Conservation (phyloP, 2,797 vertebrate genomes). For the Nannoperca australis region DNA sequence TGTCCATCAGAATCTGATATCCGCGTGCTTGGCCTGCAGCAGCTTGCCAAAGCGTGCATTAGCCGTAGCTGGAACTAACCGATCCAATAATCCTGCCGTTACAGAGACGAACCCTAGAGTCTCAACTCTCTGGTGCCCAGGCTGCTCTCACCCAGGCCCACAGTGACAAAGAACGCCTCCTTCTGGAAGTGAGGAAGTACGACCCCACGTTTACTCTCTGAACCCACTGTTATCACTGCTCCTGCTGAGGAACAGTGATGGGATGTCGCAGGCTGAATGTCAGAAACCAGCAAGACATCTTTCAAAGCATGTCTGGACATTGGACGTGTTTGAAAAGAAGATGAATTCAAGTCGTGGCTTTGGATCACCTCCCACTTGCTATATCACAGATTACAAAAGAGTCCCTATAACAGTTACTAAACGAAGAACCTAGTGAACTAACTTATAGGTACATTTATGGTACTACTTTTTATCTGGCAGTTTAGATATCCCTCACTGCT, state of each 20-base stretch:
- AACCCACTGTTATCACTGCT: conserved; percentile 42
- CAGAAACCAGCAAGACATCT: conserved; percentile 32
- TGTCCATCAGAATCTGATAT: conserved; percentile 39
- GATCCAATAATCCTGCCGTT: conserved; percentile 47
- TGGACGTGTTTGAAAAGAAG: conserved; percentile 30
- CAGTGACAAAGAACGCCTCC: conserved; percentile 89
- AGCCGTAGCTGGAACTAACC: conserved; percentile 33
- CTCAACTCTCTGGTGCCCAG: conserved; percentile 85
- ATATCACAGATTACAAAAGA: conserved; percentile 30
- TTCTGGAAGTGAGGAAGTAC: conserved; percentile 93
- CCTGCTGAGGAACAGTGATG: conserved; percentile 26
- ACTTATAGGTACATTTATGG: conserved; percentile 45
- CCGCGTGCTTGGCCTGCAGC: neutral
- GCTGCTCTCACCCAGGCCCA: conserved; percentile 88
- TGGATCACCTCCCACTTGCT: conserved; percentile 35
- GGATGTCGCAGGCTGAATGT: conserved; percentile 25
- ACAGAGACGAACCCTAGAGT: conserved; percentile 79
- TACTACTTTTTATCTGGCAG: conserved; percentile 46
- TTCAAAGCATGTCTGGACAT: conserved; percentile 24
- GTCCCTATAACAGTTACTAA: conserved; percentile 18
- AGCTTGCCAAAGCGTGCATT: neutral
- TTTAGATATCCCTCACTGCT: conserved; percentile 48
- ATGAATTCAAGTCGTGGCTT: conserved; percentile 38
- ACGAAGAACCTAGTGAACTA: conserved; percentile 19
- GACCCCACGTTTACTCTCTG: conserved; percentile 90